Percentiles rank a stretch among this genome's conserved stretches.
phyloP scores from a whole-genome alignment of 2,797 vertebrate species.

The Intellagama lesueurii region DNA sequence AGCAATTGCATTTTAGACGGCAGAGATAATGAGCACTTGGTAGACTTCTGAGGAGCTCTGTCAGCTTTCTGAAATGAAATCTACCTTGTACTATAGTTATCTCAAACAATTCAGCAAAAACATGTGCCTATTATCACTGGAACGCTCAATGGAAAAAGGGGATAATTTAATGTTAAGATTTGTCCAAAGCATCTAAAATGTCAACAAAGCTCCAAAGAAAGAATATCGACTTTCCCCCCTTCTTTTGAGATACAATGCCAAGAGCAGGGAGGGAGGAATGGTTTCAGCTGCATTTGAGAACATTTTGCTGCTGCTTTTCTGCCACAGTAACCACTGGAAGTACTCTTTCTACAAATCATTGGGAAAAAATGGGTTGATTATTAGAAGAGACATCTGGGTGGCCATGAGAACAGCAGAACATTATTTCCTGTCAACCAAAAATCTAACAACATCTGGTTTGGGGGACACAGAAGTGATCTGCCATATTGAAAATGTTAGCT shows the following conservation, averaged over 20 bases:
- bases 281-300: slow-evolving; percentile 17
- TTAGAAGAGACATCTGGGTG: background rate
- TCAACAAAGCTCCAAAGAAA: slow-evolving; percentile 42
- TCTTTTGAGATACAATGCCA: background rate
- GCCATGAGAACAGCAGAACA: background rate
- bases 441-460: background rate
- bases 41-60: background rate
- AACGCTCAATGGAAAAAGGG: slow-evolving; percentile 37
- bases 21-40: background rate
- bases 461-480: background rate
- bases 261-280: slow-evolving; percentile 29
- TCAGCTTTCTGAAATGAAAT: slow-evolving; percentile 9
- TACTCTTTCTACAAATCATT: background rate
- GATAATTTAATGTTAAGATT: slow-evolving; percentile 38
- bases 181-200: slow-evolving; percentile 45
- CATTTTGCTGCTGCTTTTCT: background rate
- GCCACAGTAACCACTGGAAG: background rate
- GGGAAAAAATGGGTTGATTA: background rate
- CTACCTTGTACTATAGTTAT: slow-evolving; percentile 37
- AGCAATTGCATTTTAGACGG: background rate
- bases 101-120: slow-evolving; percentile 4
- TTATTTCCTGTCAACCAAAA: background rate
- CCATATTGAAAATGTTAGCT: background rate
- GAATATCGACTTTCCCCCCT: slow-evolving; percentile 34
- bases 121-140: slow-evolving; percentile 9